phyloP scores from a whole-genome alignment of 2,113 vertebrate genomes.

The Nymphicus hollandicus region DNA sequence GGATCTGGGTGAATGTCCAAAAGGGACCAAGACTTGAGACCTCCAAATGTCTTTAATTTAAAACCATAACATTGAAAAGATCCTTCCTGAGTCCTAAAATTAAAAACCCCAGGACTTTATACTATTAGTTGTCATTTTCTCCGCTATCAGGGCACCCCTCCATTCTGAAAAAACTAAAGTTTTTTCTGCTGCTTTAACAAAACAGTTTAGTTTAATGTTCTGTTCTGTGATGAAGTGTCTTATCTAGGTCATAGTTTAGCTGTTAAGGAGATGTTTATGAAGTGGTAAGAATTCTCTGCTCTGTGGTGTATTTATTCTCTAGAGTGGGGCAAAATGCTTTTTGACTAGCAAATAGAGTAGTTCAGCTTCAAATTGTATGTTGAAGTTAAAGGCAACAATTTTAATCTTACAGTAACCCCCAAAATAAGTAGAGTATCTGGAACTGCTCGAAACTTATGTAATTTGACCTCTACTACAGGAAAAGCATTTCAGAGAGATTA shows the following conservation, averaged over 20 bases:
- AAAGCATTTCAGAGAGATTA: background rate
- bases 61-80: slow-evolving; percentile 11
- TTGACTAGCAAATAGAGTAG: slow-evolving; percentile 22
- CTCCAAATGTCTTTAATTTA: slow-evolving; percentile 37
- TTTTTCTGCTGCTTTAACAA: slow-evolving; percentile 20
- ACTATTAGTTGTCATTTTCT: background rate
- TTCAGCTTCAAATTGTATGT: slow-evolving; percentile 4
- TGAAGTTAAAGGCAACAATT: slow-evolving; percentile 24
- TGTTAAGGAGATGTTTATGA: slow-evolving; percentile 45
- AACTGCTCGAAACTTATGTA: background rate
- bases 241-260: slow-evolving; percentile 22
- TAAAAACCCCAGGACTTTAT: background rate
- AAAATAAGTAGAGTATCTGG: slow-evolving; percentile 11
- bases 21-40: background rate
- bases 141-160: background rate
- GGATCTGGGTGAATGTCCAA: background rate
- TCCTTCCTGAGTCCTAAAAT: background rate
- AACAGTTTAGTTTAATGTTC: slow-evolving; percentile 9
- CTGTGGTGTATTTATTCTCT: slow-evolving; percentile 1
- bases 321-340: slow-evolving; percentile 1
- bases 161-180: background rate
- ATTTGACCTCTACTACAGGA: background rate
- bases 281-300: slow-evolving; percentile 28
- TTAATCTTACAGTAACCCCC: slow-evolving; percentile 3
- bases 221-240: slow-evolving; percentile 14